These are phyloP conservation scores for Bubalus kerabau DNA, from an alignment of 2,113 vertebrate species.

Conservation along the genomic window DNA sequence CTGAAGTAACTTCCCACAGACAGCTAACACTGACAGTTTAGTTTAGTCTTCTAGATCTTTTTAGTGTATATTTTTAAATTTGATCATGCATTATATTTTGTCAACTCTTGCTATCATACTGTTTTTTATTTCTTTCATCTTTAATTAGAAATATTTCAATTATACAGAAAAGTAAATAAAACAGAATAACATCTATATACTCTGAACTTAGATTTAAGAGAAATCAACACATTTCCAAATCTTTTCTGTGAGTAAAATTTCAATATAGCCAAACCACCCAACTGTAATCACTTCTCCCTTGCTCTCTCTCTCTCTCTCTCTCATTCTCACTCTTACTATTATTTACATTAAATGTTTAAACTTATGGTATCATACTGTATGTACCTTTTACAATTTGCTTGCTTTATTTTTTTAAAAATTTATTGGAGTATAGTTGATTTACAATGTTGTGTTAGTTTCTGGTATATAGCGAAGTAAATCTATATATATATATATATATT, in stretches of 20 bases:
- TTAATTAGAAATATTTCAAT: conserved; percentile 23
- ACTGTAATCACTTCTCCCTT: neutral
- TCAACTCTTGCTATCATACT: neutral
- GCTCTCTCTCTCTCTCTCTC: neutral
- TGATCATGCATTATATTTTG: neutral
- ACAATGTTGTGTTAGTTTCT: neutral
- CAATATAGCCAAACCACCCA: neutral
- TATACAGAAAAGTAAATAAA: neutral
- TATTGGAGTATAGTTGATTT: neutral
- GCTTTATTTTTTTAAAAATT: neutral
- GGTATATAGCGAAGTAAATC: neutral
- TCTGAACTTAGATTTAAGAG: neutral
- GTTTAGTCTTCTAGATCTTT: neutral
- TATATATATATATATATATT: neutral
- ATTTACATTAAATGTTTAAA: neutral
- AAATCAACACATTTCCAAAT: neutral
- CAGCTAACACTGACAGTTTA: neutral
- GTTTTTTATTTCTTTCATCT: conserved; percentile 4
- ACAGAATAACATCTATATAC: neutral
- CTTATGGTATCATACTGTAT: neutral
- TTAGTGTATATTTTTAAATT: neutral
- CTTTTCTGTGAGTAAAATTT: neutral
- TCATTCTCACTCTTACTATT: neutral
- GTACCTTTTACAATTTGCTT: neutral
- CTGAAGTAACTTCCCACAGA: neutral